Conservation (phyloP, 2,888 invertebrate genomes). For the Pomacea canaliculata region DNA sequence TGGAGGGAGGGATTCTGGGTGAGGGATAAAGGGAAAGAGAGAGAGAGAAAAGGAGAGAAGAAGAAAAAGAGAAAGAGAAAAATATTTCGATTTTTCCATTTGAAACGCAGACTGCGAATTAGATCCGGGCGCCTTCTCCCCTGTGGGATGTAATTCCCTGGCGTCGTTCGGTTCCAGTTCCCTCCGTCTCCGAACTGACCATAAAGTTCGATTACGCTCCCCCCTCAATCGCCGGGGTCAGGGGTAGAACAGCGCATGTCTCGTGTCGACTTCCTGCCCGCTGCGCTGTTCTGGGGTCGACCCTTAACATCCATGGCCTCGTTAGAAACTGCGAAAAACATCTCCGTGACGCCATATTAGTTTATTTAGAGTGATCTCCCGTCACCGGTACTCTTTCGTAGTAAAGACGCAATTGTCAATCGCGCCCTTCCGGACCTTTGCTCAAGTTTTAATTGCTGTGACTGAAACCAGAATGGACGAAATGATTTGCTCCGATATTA, state of each 20-base stretch:
- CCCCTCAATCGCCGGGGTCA: neutral
- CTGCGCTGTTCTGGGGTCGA: too few species aligned
- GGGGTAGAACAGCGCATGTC: neutral
- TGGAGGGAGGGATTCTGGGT: neutral
- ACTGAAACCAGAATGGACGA: too few species aligned
- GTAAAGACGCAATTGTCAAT: conserved; percentile 6
- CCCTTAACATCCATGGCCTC: too few species aligned
- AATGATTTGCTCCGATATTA: too few species aligned
- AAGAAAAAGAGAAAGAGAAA: neutral
- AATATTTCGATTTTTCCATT: conserved; percentile 3
- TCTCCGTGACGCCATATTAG: conserved; percentile 11
- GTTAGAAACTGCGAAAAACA: conserved; percentile 4
- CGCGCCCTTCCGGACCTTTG: too few species aligned
- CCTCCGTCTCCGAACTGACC: neutral
- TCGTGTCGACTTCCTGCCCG: neutral
- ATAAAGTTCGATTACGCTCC: neutral
- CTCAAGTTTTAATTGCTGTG: too few species aligned
- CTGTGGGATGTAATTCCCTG: neutral
- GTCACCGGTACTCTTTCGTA: neutral
- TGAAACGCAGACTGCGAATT: neutral
- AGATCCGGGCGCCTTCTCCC: neutral
- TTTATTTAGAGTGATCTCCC: conserved; percentile 16
- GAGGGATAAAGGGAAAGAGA: neutral
- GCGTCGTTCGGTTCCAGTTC: neutral
- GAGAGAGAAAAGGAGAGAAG: neutral